Evolutionary conservation across 2,113 vertebrate genomes (phyloP).

Genomic region (Halichoerus grypus): DNA sequence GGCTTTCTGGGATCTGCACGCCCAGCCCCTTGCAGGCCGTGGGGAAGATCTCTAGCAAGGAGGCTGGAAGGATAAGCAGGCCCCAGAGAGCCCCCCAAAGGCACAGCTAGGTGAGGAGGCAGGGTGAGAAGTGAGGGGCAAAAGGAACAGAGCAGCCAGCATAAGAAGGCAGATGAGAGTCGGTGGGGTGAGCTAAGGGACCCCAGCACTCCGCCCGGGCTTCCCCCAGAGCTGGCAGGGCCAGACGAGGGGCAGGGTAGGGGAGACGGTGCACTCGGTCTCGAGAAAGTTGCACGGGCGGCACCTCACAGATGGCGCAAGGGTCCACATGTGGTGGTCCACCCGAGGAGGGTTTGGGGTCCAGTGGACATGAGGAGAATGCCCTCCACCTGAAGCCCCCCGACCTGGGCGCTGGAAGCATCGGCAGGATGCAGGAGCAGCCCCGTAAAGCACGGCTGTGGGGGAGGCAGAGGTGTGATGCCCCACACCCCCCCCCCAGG

Average conservation of each 20-base stretch:
- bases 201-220: not conserved
- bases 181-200: fast-evolving
- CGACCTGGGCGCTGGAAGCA: not conserved
- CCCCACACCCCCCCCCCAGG: not conserved
- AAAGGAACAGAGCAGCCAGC: no score
- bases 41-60: not conserved
- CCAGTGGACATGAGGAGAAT: not conserved
- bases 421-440: not conserved
- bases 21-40: not conserved
- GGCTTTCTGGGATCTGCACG: not conserved
- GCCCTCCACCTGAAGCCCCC: not conserved
- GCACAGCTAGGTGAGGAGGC: not conserved
- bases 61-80: not conserved
- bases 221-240: not conserved
- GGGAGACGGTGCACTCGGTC: fast-evolving
- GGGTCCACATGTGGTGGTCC: not conserved
- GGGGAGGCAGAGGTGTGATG: not conserved
- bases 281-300: fast-evolving
- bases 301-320: not conserved
- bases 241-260: not conserved
- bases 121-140: fast-evolving
- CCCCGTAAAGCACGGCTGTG: fast-evolving
- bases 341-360: not conserved
- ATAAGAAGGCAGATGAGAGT: not conserved
- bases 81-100: not conserved